Conservation (phyloP, 1,140 invertebrate genomes). For the Brachionus rotundiformis region DNA sequence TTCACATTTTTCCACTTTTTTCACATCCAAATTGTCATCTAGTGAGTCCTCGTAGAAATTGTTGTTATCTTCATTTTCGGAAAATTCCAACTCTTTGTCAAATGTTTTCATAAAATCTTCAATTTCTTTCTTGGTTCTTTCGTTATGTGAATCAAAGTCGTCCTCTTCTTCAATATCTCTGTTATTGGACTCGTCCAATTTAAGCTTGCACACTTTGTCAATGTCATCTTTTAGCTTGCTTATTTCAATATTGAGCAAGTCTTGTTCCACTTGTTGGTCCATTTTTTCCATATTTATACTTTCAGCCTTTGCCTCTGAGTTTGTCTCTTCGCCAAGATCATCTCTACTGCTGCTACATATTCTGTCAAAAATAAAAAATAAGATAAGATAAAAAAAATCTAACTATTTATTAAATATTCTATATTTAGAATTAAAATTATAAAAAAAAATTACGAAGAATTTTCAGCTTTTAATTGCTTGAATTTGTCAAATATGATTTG, state of each 20-base stretch:
- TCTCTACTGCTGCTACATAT: slow-evolving; percentile 18
- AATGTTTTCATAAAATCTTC: slow-evolving; percentile 27
- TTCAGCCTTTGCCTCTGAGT: background rate
- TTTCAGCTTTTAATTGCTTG: slow-evolving; percentile 12
- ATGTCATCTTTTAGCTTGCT: slow-evolving; percentile 18
- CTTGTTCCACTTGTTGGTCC: slow-evolving; percentile 10
- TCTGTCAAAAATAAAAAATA: background rate
- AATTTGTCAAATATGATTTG: slow-evolving; percentile 8
- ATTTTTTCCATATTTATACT: background rate
- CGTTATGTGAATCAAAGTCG: background rate
- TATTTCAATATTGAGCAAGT: slow-evolving; percentile 20
- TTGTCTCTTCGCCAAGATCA: background rate
- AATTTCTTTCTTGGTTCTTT: slow-evolving; percentile 22
- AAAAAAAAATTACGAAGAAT: slow-evolving; percentile 14
- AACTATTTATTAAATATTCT: too few relatives aligned
- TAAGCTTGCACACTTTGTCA: background rate
- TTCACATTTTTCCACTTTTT: background rate
- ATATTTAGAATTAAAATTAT: too few relatives aligned
- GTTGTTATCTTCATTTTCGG: background rate
- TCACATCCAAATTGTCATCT: slow-evolving; percentile 12
- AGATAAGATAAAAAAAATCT: background rate
- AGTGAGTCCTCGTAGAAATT: slow-evolving; percentile 20
- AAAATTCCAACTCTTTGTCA: slow-evolving; percentile 26
- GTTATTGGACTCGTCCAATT: background rate
- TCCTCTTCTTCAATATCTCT: slow-evolving; percentile 17